Conservation (phyloP, 2,113 vertebrate genomes). For the Diphyllodes magnificus region DNA sequence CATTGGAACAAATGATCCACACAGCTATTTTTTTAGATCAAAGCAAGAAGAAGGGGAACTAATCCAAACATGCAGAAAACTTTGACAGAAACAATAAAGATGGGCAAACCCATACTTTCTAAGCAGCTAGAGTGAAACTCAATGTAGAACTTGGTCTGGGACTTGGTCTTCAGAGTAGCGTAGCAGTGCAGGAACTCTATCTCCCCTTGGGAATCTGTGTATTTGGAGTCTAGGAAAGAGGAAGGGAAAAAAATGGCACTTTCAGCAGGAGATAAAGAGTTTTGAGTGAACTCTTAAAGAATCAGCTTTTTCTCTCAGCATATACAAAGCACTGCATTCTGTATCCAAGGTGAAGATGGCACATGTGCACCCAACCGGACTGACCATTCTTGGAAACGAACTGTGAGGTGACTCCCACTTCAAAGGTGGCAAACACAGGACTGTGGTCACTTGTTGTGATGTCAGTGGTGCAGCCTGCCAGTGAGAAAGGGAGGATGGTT, state of each 20-base stretch:
- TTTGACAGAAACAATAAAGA: background rate
- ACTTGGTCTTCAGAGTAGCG: conserved; percentile 88
- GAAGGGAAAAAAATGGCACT: background rate
- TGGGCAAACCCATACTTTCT: conserved; percentile 77
- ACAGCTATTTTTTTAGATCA: background rate
- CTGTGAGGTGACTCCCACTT: conserved; percentile 96
- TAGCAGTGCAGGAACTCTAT: conserved; percentile 90
- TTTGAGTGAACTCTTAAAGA: background rate
- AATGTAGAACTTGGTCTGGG: conserved; percentile 95
- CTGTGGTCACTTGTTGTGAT: conserved; percentile 97
- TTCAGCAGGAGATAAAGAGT: background rate
- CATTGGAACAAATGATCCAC: background rate
- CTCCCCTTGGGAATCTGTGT: conserved; percentile 79
- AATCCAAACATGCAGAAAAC: background rate
- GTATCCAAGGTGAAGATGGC: background rate
- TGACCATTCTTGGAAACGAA: conserved; percentile 96
- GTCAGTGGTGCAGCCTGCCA: conserved; percentile 90
- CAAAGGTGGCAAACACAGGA: conserved; percentile 94
- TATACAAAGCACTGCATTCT: background rate
- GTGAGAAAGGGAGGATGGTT: background rate
- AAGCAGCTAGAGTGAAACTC: conserved; percentile 95
- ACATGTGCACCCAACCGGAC: background rate
- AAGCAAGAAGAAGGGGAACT: background rate
- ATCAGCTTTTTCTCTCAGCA: background rate
- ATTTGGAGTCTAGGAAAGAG: conserved; percentile 77